Percentiles rank a stretch among this genome's conserved stretches.
phyloP scores from a whole-genome alignment of 1,140 invertebrate genomes.

The Anadara kagoshimensis region DNA sequence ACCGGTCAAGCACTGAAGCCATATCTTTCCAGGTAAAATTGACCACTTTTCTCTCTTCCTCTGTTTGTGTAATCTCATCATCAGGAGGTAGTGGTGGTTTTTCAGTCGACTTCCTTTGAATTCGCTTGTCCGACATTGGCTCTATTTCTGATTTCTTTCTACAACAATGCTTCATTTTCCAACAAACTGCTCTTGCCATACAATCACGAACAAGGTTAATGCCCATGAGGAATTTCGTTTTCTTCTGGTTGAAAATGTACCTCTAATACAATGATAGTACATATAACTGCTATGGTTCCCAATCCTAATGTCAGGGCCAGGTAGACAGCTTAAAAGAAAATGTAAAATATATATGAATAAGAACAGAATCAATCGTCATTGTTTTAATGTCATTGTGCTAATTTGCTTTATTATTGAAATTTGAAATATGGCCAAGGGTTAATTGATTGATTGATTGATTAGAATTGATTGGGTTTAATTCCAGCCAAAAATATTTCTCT shows the following conservation, averaged over 20 bases:
- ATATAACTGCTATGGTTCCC: constrained; percentile 17
- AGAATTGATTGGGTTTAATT: background rate
- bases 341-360: background rate
- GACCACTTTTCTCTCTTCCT: too few species aligned
- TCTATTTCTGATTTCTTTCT: too few species aligned
- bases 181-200: too few species aligned
- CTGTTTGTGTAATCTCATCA: too few species aligned
- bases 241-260: constrained; percentile 11
- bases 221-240: constrained; percentile 23
- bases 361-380: background rate
- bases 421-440: background rate
- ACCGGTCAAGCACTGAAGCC: too few species aligned
- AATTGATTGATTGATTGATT: too few species aligned
- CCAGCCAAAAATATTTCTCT: background rate
- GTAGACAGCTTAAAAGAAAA: constrained; percentile 29
- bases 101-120: too few species aligned
- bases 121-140: too few species aligned
- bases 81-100: too few species aligned
- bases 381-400: background rate
- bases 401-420: background rate
- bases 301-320: constrained; percentile 17
- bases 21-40: too few species aligned
- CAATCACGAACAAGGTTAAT: too few species aligned
- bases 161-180: too few species aligned
- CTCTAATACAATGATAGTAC: constrained; percentile 26